A percentile compares a stretch with the other conserved stretches of the same genome.
Conservation (phyloP, 2,797 vertebrate species). For the Paedocypris micromegethes region DNA sequence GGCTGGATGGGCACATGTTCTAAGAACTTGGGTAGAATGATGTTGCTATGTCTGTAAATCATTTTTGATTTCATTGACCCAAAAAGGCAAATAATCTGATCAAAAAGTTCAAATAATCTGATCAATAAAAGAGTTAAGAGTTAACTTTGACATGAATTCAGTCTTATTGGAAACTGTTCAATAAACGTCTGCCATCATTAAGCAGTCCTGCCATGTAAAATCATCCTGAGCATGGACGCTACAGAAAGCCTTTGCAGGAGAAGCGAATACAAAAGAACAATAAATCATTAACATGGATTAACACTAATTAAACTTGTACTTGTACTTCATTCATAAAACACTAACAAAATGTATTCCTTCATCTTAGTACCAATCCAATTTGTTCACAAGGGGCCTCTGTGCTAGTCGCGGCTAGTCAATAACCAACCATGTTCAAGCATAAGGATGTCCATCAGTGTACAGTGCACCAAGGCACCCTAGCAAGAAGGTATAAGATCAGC, state of each 20-base stretch:
- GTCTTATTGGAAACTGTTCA: conserved; percentile 2
- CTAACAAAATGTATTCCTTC: no score
- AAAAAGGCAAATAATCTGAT: neutral
- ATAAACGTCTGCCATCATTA: neutral
- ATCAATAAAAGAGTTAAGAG: no score
- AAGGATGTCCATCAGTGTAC: no score
- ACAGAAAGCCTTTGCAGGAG: no score
- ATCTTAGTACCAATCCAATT: no score
- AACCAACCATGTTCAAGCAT: no score
- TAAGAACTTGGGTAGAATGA: conserved; percentile 1
- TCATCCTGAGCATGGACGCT: neutral
- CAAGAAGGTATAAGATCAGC: no score
- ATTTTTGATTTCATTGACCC: neutral
- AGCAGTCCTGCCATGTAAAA: neutral
- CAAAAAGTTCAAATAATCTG: no score
- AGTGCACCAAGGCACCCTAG: no score
- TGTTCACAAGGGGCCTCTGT: no score
- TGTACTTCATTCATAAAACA: no score
- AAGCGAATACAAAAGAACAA: neutral
- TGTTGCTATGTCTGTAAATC: neutral
- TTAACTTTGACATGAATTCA: neutral
- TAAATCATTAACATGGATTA: neutral
- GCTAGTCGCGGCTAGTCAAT: no score
- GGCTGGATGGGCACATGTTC: neutral
- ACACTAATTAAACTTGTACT: neutral